These are phyloP conservation scores for Eidolon helvum DNA, from an alignment of 2,113 vertebrate species.

Conservation along the genomic window DNA sequence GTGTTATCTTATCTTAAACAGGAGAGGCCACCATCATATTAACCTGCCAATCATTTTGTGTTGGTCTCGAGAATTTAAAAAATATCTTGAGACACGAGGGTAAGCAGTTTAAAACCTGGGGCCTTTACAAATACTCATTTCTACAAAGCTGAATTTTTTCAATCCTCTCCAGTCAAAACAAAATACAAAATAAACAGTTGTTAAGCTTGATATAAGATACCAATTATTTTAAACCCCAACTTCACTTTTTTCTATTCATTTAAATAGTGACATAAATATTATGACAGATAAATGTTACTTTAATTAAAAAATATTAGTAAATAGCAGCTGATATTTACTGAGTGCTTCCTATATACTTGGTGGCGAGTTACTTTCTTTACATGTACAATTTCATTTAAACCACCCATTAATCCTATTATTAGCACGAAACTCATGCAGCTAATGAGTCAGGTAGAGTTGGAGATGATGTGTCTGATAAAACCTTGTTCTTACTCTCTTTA, in stretches of 20 bases:
- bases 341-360: not conserved
- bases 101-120: not conserved
- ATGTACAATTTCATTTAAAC: not conserved
- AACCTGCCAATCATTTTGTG: not conserved
- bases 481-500: not conserved
- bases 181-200: constrained; percentile 10
- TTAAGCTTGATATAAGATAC: constrained; percentile 8
- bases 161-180: not conserved
- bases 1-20: not conserved
- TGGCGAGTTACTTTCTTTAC: not conserved
- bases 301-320: not conserved
- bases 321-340: not conserved
- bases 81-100: not conserved
- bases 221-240: not conserved
- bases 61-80: not conserved
- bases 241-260: not conserved
- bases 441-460: not conserved
- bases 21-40: not conserved
- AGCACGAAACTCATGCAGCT: not conserved
- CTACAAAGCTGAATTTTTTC: not conserved
- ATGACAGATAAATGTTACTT: not conserved
- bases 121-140: not conserved
- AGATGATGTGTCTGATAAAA: not conserved
- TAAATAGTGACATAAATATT: not conserved
- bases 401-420: not conserved